Percentiles rank a stretch among this genome's conserved stretches.
These are phyloP conservation scores for Oncorhynchus kisutch DNA, from an alignment of 2,113 vertebrate species.

Conservation along the genomic window DNA sequence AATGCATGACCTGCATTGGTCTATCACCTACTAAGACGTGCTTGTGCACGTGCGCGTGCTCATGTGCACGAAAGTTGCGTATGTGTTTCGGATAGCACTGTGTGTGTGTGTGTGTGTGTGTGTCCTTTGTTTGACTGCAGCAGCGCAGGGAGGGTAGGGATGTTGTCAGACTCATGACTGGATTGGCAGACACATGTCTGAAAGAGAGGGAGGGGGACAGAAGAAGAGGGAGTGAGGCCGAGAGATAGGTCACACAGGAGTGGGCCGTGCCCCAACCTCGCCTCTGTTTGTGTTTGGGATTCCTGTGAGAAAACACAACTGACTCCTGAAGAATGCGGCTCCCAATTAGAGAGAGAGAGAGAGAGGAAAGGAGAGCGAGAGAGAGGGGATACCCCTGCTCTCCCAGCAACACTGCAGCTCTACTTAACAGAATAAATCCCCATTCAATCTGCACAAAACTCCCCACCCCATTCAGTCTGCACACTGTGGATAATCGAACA, in stretches of 20 bases:
- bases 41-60: conserved; percentile 4
- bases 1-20: too few relatives aligned
- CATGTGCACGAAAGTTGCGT: neutral
- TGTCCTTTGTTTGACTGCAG: conserved; percentile 7
- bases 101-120: neutral
- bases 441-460: neutral
- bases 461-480: neutral
- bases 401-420: too few relatives aligned
- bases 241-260: conserved; percentile 31
- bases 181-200: conserved; percentile 49
- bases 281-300: conserved; percentile 57
- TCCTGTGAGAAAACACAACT: conserved; percentile 63
- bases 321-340: conserved; percentile 62
- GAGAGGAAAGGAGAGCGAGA: neutral
- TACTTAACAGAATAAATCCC: neutral
- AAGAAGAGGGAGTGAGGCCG: too few relatives aligned
- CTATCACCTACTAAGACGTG: too few relatives aligned
- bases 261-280: neutral
- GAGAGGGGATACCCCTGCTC: neutral
- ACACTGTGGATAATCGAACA: neutral
- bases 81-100: neutral
- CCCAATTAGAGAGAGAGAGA: conserved; percentile 50
- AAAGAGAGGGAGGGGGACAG: neutral
- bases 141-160: conserved; percentile 20
- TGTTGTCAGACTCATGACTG: conserved; percentile 36